Percentiles rank a stretch among this genome's conserved stretches.
Conservation (phyloP, 2,113 vertebrate species). For the Cranoglanis bouderius region DNA sequence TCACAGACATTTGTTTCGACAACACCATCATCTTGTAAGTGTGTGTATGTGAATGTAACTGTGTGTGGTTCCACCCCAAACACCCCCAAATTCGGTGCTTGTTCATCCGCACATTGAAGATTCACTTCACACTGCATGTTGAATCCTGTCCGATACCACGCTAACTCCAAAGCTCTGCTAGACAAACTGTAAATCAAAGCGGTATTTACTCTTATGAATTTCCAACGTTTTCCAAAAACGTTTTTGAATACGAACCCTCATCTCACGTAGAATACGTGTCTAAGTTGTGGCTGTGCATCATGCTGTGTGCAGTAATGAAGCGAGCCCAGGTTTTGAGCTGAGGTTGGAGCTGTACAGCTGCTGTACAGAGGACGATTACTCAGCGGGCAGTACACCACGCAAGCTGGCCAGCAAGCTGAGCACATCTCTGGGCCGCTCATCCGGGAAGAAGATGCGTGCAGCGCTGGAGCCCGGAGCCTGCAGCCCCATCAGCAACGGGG, state of each 20-base stretch:
- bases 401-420: slow-evolving; percentile 89
- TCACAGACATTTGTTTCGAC: slow-evolving; percentile 93
- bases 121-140: not conserved
- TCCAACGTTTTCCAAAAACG: too few species aligned
- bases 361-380: slow-evolving; percentile 83
- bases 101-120: not conserved
- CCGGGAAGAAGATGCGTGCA: slow-evolving; percentile 81
- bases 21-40: slow-evolving; percentile 88
- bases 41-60: not conserved
- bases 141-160: not conserved
- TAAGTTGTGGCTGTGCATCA: not conserved
- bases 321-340: slow-evolving; percentile 83
- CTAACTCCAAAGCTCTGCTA: not conserved
- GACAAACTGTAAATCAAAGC: not conserved
- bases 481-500: slow-evolving; percentile 74
- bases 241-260: not conserved
- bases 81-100: too few species aligned
- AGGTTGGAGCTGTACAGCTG: slow-evolving; percentile 89
- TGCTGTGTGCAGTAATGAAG: slow-evolving; percentile 70
- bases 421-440: slow-evolving; percentile 86
- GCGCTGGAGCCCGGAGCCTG: slow-evolving; percentile 79
- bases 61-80: too few species aligned
- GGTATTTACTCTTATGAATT: not conserved
- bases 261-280: not conserved
- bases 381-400: slow-evolving; percentile 79